These are phyloP conservation scores for Pimephales promelas DNA, from an alignment of 2,113 vertebrate species.

Conservation along the genomic window DNA sequence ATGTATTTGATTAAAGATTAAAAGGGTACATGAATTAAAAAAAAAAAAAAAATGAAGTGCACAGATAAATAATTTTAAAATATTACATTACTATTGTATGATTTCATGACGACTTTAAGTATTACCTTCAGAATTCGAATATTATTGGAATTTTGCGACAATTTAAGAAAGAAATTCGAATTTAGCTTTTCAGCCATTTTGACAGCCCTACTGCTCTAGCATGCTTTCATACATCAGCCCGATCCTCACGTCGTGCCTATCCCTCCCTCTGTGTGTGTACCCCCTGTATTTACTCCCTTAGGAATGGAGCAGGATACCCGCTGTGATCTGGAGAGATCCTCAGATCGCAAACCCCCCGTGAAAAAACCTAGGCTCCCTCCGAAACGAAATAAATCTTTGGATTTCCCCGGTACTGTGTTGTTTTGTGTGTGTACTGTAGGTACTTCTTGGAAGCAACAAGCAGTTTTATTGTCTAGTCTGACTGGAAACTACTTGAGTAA, in stretches of 20 bases:
- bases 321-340: constrained; percentile 74
- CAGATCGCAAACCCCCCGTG: constrained; percentile 74
- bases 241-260: constrained; percentile 12
- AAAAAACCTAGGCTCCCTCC: constrained; percentile 75
- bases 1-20: too few species aligned
- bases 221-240: not conserved
- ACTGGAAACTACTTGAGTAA: constrained; percentile 16
- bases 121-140: too few species aligned
- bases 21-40: too few species aligned
- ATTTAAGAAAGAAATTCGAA: too few species aligned
- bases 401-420: constrained; percentile 71
- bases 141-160: too few species aligned
- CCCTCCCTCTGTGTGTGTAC: constrained; percentile 45
- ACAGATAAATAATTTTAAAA: too few species aligned
- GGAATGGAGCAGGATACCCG: constrained; percentile 72
- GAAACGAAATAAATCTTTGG: constrained; percentile 77
- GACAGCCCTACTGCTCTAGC: not conserved
- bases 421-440: constrained; percentile 44
- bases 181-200: too few species aligned
- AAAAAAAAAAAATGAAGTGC: too few species aligned
- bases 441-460: not conserved
- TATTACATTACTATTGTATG: too few species aligned
- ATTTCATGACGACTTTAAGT: too few species aligned
- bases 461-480: constrained; percentile 1
- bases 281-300: constrained; percentile 63